These are phyloP conservation scores for Phylloscopus whistleri DNA, from an alignment of 2,113 vertebrate species.

Conservation along the genomic window DNA sequence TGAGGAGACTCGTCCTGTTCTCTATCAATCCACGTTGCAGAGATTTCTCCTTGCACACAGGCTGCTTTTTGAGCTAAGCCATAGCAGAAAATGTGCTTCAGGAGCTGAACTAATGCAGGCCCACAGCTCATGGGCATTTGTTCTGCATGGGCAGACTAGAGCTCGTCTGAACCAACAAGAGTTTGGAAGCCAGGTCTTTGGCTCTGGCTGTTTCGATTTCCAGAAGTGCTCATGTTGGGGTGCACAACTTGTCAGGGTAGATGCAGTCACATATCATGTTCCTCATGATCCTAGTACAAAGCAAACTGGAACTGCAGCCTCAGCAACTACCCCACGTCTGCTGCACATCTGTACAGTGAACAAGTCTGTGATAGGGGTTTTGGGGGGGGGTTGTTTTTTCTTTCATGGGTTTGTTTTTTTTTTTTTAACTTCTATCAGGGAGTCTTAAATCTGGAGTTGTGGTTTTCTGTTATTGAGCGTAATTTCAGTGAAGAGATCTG, in stretches of 20 bases:
- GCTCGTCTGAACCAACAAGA: background rate
- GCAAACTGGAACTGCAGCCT: slow-evolving; percentile 33
- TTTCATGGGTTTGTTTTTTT: background rate
- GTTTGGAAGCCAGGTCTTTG: background rate
- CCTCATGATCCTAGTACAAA: background rate
- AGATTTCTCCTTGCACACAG: rapidly evolving
- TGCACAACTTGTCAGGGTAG: rapidly evolving
- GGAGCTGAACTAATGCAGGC: background rate
- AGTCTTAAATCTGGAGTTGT: background rate
- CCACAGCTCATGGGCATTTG: background rate
- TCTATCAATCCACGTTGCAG: rapidly evolving
- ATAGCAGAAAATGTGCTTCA: background rate
- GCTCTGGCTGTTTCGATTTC: rapidly evolving
- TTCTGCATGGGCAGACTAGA: background rate
- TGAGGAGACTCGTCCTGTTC: background rate
- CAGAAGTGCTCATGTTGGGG: background rate
- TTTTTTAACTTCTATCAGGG: background rate
- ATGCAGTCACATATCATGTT: background rate
- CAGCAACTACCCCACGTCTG: slow-evolving; percentile 35
- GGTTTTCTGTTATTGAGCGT: background rate
- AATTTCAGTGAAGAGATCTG: background rate
- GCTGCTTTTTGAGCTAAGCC: background rate
- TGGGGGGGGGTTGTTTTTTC: background rate
- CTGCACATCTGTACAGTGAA: slow-evolving; percentile 26
- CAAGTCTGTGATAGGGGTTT: background rate